These are phyloP conservation scores for Epinotia ramella DNA, from an alignment of 2,888 invertebrate species.

Conservation along the genomic window DNA sequence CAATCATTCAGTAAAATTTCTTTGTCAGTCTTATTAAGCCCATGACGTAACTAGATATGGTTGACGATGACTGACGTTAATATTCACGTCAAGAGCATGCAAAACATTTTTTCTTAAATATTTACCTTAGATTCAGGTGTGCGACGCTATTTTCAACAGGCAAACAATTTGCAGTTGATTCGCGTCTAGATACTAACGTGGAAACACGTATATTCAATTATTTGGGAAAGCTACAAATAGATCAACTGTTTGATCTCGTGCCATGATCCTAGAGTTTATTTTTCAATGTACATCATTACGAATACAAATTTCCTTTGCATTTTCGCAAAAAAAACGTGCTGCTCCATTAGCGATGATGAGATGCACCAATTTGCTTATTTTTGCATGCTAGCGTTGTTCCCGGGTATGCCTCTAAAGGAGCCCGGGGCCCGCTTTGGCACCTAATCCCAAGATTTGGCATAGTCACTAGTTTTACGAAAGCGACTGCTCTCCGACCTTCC, in stretches of 20 bases:
- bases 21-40: neutral
- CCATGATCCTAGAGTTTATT: neutral
- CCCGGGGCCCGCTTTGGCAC: too few relatives aligned
- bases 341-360: too few relatives aligned
- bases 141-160: conserved; percentile 2
- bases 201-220: neutral
- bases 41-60: conserved; percentile 5
- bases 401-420: too few relatives aligned
- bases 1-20: neutral
- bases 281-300: too few relatives aligned
- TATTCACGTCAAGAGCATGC: conserved; percentile 14
- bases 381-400: too few relatives aligned
- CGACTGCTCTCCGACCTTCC: too few relatives aligned
- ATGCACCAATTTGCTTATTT: too few relatives aligned
- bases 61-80: conserved; percentile 27
- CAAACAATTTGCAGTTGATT: neutral
- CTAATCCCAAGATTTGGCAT: too few relatives aligned
- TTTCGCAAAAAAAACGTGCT: too few relatives aligned
- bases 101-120: conserved; percentile 31
- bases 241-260: neutral
- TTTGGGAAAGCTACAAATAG: neutral
- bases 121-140: conserved; percentile 6
- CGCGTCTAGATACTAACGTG: too few relatives aligned
- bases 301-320: too few relatives aligned
- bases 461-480: too few relatives aligned